Conservation (phyloP, 2,113 vertebrate species). For the Chaetops frenatus region DNA sequence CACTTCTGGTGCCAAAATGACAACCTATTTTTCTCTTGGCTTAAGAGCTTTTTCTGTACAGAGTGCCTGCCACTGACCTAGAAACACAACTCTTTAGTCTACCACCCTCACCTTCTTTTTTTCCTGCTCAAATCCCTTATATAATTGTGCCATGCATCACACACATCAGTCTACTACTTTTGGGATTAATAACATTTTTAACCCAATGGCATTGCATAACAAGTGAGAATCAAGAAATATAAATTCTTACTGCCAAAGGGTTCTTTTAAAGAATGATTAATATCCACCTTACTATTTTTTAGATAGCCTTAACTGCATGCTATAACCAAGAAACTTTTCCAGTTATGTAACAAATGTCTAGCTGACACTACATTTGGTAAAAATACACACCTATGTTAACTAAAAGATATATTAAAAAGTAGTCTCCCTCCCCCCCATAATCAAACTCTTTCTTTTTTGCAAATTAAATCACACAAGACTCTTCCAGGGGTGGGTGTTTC, state of each 20-base stretch:
- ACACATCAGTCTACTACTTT: neutral
- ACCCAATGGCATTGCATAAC: neutral
- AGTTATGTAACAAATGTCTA: neutral
- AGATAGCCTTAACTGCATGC: neutral
- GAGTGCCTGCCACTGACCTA: constrained; percentile 33
- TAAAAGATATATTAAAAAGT: constrained; percentile 8
- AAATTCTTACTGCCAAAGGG: neutral
- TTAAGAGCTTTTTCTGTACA: constrained; percentile 4
- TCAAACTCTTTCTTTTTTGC: constrained; percentile 35
- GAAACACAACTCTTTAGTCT: constrained; percentile 28
- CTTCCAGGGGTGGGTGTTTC: constrained; percentile 39
- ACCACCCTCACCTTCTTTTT: neutral
- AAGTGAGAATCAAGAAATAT: neutral
- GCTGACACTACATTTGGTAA: neutral
- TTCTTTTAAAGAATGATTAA: constrained; percentile 36
- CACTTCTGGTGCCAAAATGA: neutral
- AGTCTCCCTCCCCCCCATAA: neutral
- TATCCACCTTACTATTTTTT: neutral
- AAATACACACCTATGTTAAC: neutral
- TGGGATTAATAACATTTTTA: constrained; percentile 20
- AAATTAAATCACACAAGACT: constrained; percentile 17
- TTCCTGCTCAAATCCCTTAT: neutral
- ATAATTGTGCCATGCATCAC: neutral
- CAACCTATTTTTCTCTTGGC: constrained; percentile 20
- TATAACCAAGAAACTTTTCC: neutral